These are phyloP conservation scores for Rhyacichthys aspro DNA, from an alignment of 2,797 vertebrate genomes.

Conservation along the genomic window DNA sequence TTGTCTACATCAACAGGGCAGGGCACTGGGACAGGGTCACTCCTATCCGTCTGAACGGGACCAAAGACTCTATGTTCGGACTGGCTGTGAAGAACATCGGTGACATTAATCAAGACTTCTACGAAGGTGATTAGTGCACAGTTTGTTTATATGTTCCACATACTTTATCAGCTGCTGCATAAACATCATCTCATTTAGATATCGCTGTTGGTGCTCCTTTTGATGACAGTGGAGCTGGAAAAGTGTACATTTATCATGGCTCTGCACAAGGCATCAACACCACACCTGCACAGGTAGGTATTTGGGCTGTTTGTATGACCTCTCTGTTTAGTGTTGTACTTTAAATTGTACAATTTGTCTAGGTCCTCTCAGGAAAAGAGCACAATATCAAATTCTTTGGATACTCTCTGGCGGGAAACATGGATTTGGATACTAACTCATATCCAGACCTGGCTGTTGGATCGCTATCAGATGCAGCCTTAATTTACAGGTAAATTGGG, in stretches of 20 bases:
- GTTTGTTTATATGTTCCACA: background rate
- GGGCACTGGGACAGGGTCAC: conserved; percentile 86
- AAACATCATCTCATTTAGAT: conserved; percentile 77
- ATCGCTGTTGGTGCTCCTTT: conserved; percentile 94
- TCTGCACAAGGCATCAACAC: conserved; percentile 86
- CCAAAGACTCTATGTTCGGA: conserved; percentile 95
- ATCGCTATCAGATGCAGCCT: conserved; percentile 90
- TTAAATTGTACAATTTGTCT: conserved; percentile 18
- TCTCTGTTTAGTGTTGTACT: background rate
- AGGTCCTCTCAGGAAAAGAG: conserved; percentile 88
- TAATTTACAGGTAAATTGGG: conserved; percentile 87
- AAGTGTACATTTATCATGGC: conserved; percentile 94
- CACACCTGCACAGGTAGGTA: conserved; percentile 87
- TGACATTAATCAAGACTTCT: conserved; percentile 92
- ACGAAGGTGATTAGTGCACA: conserved; percentile 77
- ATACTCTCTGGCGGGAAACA: conserved; percentile 94
- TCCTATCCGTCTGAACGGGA: conserved; percentile 87
- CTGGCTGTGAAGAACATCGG: conserved; percentile 93
- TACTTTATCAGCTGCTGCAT: background rate
- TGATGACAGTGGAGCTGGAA: conserved; percentile 84
- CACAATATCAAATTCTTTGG: conserved; percentile 86
- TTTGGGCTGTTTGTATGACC: background rate
- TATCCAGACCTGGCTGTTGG: conserved; percentile 96
- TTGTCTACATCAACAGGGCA: conserved; percentile 90
- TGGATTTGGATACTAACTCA: conserved; percentile 95